Conservation (phyloP, 2,113 vertebrate species). For the Entomyzon cyanotis region DNA sequence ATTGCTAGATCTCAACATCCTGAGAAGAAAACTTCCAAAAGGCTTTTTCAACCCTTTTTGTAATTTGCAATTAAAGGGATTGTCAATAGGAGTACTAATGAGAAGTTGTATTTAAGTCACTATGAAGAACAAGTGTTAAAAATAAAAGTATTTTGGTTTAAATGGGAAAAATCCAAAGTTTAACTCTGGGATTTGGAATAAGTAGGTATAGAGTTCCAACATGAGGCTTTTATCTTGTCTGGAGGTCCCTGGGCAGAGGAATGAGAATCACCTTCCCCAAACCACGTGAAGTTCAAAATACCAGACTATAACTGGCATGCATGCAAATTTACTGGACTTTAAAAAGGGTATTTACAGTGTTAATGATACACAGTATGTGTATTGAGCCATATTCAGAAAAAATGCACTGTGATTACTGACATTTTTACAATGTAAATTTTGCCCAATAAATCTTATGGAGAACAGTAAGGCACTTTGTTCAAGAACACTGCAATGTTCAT, state of each 20-base stretch:
- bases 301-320: background rate
- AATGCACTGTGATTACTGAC: background rate
- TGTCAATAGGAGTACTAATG: background rate
- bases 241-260: background rate
- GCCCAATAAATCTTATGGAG: background rate
- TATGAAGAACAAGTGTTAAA: background rate
- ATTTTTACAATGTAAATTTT: background rate
- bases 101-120: background rate
- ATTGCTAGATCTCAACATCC: background rate
- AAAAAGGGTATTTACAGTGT: background rate
- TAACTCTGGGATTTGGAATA: background rate
- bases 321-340: background rate
- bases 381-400: background rate
- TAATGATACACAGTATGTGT: background rate
- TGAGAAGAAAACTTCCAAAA: background rate
- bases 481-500: background rate
- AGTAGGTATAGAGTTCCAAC: background rate
- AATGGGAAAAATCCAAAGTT: background rate
- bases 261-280: background rate
- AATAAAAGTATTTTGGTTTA: background rate
- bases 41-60: background rate
- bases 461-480: background rate
- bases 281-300: background rate
- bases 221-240: background rate
- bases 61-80: background rate